Evolutionary conservation across 92 coral and sea anemone genomes (phyloP).

Genomic region (Bergia puertoricense): DNA sequence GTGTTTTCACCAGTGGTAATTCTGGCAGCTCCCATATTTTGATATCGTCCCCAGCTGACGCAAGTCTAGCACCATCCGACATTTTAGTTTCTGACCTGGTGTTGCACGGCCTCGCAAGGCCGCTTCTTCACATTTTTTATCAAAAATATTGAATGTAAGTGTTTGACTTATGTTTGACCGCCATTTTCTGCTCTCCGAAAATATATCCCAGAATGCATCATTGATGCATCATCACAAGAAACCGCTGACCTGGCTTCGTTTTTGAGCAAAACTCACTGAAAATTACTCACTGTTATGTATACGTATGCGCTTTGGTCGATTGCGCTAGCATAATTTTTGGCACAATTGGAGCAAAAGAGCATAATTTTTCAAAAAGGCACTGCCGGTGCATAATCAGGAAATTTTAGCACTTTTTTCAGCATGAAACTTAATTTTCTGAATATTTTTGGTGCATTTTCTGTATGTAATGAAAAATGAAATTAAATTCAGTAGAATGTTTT

Average conservation of each 20-base stretch:
- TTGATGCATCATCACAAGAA: not conserved
- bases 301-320: no score
- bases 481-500: no score
- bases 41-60: slow-evolving; percentile 91
- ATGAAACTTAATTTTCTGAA: no score
- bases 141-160: not conserved
- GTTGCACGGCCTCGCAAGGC: slow-evolving; percentile 11
- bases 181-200: slow-evolving; percentile 16
- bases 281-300: no score
- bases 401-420: no score
- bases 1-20: slow-evolving; percentile 65
- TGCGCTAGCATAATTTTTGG: no score
- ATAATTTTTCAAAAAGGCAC: no score
- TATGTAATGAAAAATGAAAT: no score
- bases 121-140: slow-evolving; percentile 13
- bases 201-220: slow-evolving; percentile 32
- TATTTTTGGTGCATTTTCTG: no score
- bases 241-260: slow-evolving; percentile 7
- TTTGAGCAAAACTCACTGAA: no score
- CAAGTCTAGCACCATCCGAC: slow-evolving; percentile 81
- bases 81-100: slow-evolving; percentile 53
- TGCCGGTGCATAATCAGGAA: no score
- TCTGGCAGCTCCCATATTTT: slow-evolving; percentile 95
- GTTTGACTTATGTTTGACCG: slow-evolving; percentile 14
- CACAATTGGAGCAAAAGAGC: no score